A percentile compares a stretch with the other conserved stretches of the same genome.
These are phyloP conservation scores for Drosophila subsilvestris DNA, from an alignment of 2,888 invertebrate genomes.

Conservation along the genomic window DNA sequence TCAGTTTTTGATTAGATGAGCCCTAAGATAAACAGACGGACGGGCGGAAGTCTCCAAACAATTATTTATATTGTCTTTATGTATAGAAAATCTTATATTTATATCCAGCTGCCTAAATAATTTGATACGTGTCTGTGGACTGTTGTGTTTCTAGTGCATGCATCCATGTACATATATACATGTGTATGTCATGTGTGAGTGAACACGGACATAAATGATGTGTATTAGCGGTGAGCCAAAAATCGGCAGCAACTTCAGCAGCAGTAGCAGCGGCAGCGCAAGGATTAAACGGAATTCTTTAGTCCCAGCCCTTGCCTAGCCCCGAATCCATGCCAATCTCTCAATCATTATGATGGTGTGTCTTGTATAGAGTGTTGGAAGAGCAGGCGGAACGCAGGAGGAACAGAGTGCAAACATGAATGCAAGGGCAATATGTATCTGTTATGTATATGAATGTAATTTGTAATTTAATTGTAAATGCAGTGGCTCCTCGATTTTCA, in stretches of 20 bases:
- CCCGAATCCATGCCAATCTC: conserved; percentile 1
- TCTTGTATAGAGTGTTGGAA: conserved; percentile 21
- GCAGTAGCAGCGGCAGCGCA: no score
- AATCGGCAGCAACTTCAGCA: neutral
- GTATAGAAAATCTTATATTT: neutral
- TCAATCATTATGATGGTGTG: neutral
- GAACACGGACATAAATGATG: neutral
- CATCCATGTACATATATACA: no score
- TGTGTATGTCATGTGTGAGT: no score
- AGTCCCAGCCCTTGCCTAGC: neutral
- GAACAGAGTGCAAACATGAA: conserved; percentile 6
- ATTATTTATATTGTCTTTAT: neutral
- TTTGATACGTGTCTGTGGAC: neutral
- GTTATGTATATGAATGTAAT: conserved; percentile 43
- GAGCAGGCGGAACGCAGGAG: neutral
- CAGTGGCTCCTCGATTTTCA: conserved; percentile 14
- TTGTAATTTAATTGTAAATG: conserved; percentile 48
- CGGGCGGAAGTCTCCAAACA: neutral
- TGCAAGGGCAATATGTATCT: conserved; percentile 46
- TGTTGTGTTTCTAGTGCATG: no score
- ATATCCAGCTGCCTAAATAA: neutral
- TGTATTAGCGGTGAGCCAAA: neutral
- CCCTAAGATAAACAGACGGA: neutral
- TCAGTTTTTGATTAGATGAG: no score
- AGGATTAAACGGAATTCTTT: neutral